These are phyloP conservation scores for Rotaria socialis DNA, from an alignment of 2,888 invertebrate species.

Conservation along the genomic window DNA sequence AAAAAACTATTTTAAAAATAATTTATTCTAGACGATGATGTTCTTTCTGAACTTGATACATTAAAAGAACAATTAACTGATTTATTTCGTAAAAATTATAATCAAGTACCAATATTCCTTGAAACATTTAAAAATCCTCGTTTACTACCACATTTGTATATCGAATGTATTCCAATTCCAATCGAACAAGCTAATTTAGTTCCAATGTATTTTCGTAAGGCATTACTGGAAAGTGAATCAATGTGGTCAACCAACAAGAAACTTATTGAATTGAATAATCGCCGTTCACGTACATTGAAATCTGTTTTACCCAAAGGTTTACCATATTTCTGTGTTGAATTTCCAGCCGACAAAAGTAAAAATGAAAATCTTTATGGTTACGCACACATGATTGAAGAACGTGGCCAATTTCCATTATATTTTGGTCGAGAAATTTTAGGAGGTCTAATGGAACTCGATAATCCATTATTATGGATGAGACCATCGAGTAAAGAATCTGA, in stretches of 20 bases:
- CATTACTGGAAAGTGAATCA: conserved; percentile 83
- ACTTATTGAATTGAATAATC: conserved; percentile 68
- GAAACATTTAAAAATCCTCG: conserved; percentile 76
- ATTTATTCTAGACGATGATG: conserved; percentile 30
- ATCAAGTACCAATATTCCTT: conserved; percentile 80
- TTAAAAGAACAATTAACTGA: conserved; percentile 40
- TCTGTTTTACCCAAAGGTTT: conserved; percentile 76
- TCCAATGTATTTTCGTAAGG: conserved; percentile 94
- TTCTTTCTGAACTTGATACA: conserved; percentile 47
- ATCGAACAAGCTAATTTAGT: conserved; percentile 78
- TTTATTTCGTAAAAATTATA: conserved; percentile 67
- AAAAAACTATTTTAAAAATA: no score
- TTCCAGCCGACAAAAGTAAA: conserved; percentile 69
- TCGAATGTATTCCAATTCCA: conserved; percentile 83
- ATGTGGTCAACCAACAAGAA: conserved; percentile 95
- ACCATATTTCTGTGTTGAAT: conserved; percentile 88
- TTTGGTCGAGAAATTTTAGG: conserved; percentile 93
- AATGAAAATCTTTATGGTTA: conserved; percentile 65
- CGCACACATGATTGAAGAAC: conserved; percentile 94
- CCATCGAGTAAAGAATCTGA: conserved; percentile 61
- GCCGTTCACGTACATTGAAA: conserved; percentile 39
- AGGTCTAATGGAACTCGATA: conserved; percentile 79
- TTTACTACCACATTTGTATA: conserved; percentile 73
- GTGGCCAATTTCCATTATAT: conserved; percentile 74
- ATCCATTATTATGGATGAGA: conserved; percentile 78